Evolutionary conservation across 1,140 invertebrate species (phyloP), one percentile per base, ranked within the genome.

Genomic region (Cataglyphis hispanica): DNA sequence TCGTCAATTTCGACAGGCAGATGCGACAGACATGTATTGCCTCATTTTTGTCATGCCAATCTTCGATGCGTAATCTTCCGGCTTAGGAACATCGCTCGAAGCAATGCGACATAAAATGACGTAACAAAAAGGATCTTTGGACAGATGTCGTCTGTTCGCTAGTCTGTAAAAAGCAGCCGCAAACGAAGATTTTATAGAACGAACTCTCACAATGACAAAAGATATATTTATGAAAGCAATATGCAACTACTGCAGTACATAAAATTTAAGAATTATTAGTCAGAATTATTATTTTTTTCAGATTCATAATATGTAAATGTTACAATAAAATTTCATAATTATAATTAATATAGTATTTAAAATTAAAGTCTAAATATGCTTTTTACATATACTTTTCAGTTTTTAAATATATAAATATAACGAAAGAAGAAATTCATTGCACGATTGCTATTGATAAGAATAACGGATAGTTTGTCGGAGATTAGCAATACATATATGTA

Each of bases 41-140:
- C 50, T 40, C 22, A 25, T 31, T 67, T 74, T 88, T 86, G 86
- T 87, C 88, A 78, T 89, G 31, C 22, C 84, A 19, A 64, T 69
- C 53, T 31, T 50, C n/a, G 31, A 60, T 16, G 31, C 13, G 22
- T 5, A 46, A 34, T 50, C 50, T 27, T 58, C 37, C 66, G 34
- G 56, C 67, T 84, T 53, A 46, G 8, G n/a, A 53, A 40, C 11
- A 78, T 50, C 31, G 87, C 88, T 74, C 11, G 56, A 25, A 70
- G 88, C 87, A 40, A 86, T 27, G 10, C 53, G 34, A 53, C 72
- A n/a, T 31, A 88, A 58, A 87, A 34, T 84, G 31, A 43, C 22
- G 2, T 6, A 13, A 50, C n/a, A 7, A 50, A 50, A 50, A 80
- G 27, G 2, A 31, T 66, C 27, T 22, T 25, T 34, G 58, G 13